Conservation (phyloP, 2,797 vertebrate genomes). For the Protosalanx chinensis region DNA sequence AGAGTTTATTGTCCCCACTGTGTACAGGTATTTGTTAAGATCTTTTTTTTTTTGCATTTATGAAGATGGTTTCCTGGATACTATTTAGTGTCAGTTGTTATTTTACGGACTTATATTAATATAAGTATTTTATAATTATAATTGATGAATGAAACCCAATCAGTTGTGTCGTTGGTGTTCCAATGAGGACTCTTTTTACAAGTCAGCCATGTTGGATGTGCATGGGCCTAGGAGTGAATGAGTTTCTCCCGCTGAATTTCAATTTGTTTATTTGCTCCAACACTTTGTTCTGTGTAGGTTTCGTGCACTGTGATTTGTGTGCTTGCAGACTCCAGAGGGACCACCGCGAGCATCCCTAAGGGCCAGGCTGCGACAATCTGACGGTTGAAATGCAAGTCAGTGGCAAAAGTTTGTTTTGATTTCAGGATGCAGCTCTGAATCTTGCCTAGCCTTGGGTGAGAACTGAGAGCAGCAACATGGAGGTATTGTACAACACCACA, state of each 20-base stretch:
- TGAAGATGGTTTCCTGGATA: background rate
- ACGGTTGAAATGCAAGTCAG: slow-evolving; percentile 49
- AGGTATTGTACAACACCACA: slow-evolving; percentile 57
- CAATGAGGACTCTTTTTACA: slow-evolving; percentile 31
- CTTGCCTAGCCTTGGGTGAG: slow-evolving; percentile 63
- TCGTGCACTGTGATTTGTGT: slow-evolving; percentile 33
- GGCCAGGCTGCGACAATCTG: slow-evolving; percentile 51
- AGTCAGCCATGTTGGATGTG: background rate
- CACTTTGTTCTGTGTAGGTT: slow-evolving; percentile 22
- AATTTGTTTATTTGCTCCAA: slow-evolving; percentile 12
- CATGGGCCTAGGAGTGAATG: background rate
- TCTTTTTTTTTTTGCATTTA: slow-evolving; percentile 14
- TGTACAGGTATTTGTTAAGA: too few relatives aligned
- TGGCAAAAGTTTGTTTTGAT: slow-evolving; percentile 54
- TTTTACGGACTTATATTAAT: slow-evolving; percentile 1
- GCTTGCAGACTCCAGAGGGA: slow-evolving; percentile 35
- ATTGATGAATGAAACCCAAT: slow-evolving; percentile 37
- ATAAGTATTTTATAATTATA: too few relatives aligned
- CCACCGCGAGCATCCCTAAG: slow-evolving; percentile 44
- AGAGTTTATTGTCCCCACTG: too few relatives aligned
- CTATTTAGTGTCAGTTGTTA: background rate
- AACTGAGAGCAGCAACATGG: slow-evolving; percentile 56
- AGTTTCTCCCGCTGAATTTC: slow-evolving; percentile 10
- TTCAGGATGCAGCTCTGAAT: slow-evolving; percentile 61
- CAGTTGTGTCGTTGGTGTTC: slow-evolving; percentile 37